These are phyloP conservation scores for Lycopodina hypogea DNA, from an alignment of 37 sponge, comb jelly and placozoan species.

Conservation along the genomic window DNA sequence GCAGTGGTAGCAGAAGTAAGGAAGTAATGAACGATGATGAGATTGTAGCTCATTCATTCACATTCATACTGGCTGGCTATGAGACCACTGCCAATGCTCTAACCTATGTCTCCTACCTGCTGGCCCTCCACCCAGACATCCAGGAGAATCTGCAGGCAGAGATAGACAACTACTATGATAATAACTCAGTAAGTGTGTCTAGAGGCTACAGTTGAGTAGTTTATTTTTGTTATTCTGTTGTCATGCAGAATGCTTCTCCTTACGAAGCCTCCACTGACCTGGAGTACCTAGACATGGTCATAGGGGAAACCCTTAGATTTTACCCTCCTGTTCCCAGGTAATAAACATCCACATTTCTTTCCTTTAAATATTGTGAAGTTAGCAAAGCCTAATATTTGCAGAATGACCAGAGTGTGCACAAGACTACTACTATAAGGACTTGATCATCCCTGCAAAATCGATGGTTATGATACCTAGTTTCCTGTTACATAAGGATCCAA, in stretches of 20 bases:
- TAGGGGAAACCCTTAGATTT: conserved; percentile 67
- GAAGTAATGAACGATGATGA: conserved; percentile 49
- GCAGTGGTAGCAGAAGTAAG: not conserved
- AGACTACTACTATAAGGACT: not conserved
- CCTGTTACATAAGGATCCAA: conserved; percentile 58
- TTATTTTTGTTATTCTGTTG: not conserved
- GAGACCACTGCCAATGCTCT: conserved; percentile 69
- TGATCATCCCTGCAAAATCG: conserved; percentile 44
- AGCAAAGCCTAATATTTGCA: no score
- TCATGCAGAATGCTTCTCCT: conserved; percentile 38
- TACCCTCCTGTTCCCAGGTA: conserved; percentile 68
- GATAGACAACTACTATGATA: conserved; percentile 38
- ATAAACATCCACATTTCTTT: not conserved
- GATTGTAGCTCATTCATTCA: conserved; percentile 34
- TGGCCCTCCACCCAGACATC: conserved; percentile 49
- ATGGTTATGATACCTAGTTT: conserved; percentile 30
- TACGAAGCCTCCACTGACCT: conserved; percentile 67
- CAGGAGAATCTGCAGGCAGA: conserved; percentile 50
- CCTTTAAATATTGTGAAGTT: not conserved
- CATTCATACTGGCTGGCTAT: conserved; percentile 67
- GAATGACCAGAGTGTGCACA: conserved; percentile 20
- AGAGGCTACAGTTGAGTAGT: not conserved
- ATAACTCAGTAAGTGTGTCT: conserved; percentile 26
- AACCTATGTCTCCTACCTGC: conserved; percentile 44
- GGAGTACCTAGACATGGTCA: conserved; percentile 61